These are phyloP conservation scores for Hyla sarda DNA, from an alignment of 2,113 vertebrate species.

Conservation along the genomic window DNA sequence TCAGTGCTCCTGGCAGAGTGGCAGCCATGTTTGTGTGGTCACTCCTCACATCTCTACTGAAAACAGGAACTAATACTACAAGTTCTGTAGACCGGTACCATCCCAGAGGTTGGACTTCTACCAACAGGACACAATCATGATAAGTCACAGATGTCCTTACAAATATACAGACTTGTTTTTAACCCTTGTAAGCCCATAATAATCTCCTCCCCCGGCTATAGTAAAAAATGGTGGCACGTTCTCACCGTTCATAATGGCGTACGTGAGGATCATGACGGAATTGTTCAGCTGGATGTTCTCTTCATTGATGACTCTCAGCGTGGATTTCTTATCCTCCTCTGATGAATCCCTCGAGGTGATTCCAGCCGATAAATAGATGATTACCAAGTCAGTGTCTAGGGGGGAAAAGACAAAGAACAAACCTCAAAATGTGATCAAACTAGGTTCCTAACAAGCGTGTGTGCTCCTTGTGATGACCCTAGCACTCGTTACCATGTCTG, in stretches of 20 bases:
- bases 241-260: constrained; percentile 97
- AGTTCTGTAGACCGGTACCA: too few relatives aligned
- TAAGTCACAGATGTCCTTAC: not conserved
- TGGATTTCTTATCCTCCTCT: constrained; percentile 91
- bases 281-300: constrained; percentile 96
- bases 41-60: too few relatives aligned
- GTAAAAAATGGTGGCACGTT: not conserved
- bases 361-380: constrained; percentile 95
- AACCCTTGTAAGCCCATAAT: not conserved
- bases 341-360: constrained; percentile 90
- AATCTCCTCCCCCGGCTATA: not conserved
- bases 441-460: not conserved
- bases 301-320: constrained; percentile 90
- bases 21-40: too few relatives aligned
- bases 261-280: constrained; percentile 99
- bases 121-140: not conserved
- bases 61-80: too few relatives aligned
- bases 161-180: too few relatives aligned
- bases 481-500: too few relatives aligned
- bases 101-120: not conserved
- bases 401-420: not conserved
- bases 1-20: too few relatives aligned
- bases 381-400: constrained; percentile 92
- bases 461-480: too few relatives aligned
- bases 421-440: not conserved